Percentiles rank a stretch among this genome's conserved stretches.
These are phyloP conservation scores for Oscheius myriophilus DNA, from an alignment of 2,888 invertebrate genomes.

Conservation along the genomic window DNA sequence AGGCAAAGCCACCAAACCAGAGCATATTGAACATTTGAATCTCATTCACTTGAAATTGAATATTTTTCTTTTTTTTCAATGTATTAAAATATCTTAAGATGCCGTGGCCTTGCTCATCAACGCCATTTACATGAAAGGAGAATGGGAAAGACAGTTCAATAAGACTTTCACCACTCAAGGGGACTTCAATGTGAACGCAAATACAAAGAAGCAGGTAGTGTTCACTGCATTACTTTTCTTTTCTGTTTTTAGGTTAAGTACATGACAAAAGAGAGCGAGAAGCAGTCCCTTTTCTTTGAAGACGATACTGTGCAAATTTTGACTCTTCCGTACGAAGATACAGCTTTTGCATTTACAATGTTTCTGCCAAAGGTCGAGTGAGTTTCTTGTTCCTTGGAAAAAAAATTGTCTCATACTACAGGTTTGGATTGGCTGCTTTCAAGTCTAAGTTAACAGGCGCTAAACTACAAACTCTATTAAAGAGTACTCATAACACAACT, in stretches of 20 bases:
- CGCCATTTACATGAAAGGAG: conserved; percentile 74
- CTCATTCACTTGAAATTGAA: too few relatives aligned
- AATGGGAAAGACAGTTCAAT: conserved; percentile 76
- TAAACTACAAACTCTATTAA: background rate
- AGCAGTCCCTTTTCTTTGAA: background rate
- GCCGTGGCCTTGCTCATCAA: conserved; percentile 72
- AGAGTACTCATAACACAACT: background rate
- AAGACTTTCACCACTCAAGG: conserved; percentile 75
- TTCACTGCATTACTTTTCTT: too few relatives aligned
- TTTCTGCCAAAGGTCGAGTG: background rate
- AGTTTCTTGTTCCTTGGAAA: background rate
- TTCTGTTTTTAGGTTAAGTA: too few relatives aligned
- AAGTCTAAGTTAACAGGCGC: background rate
- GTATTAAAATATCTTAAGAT: conserved; percentile 21
- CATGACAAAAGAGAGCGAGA: background rate
- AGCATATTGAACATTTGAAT: too few relatives aligned
- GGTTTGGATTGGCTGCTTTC: background rate
- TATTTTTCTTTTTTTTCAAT: too few relatives aligned
- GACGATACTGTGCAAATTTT: background rate
- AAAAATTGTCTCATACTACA: background rate
- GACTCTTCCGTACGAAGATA: conserved; percentile 6
- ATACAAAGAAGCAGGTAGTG: conserved; percentile 33
- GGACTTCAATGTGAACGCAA: conserved; percentile 77
- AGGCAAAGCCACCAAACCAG: too few relatives aligned
- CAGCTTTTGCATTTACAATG: background rate